Evolutionary conservation across 2,797 vertebrate genomes (phyloP).

Genomic region (Anniella stebbinsi): DNA sequence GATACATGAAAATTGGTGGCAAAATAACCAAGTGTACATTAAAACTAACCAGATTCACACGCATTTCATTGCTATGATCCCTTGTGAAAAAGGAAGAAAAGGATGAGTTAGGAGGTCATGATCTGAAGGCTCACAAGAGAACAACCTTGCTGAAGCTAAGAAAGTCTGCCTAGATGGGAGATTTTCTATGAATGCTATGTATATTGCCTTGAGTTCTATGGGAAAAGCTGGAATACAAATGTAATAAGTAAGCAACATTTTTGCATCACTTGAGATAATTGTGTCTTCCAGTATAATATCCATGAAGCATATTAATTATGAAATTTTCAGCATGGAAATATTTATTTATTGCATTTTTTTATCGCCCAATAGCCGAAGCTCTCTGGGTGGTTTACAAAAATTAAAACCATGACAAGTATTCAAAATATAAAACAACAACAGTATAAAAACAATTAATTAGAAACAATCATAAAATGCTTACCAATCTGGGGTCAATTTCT

Average conservation of each 20-base stretch:
- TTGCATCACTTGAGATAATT: background rate
- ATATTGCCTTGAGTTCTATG: background rate
- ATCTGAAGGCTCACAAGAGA: too few species aligned
- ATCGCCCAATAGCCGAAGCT: too few species aligned
- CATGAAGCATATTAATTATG: background rate
- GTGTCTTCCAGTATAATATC: background rate
- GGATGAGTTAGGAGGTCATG: too few species aligned
- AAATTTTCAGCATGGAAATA: background rate
- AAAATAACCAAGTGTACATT: background rate
- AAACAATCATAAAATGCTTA: conserved; percentile 73
- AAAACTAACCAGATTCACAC: background rate
- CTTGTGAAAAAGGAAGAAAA: background rate
- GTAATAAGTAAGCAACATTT: background rate
- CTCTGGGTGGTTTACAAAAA: too few species aligned
- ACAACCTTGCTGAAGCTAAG: too few species aligned
- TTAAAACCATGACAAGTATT: too few species aligned
- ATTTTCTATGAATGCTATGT: background rate
- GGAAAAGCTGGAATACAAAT: background rate
- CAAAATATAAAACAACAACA: too few species aligned
- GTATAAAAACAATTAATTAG: background rate
- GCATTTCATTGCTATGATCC: background rate
- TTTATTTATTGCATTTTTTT: too few species aligned
- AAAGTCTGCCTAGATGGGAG: background rate
- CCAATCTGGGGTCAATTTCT: conserved; percentile 92
- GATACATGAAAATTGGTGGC: background rate